Evolutionary conservation across 2,113 vertebrate species (phyloP), one percentile per base, ranked within the genome.

Genomic region (Erythrocebus patas): DNA sequence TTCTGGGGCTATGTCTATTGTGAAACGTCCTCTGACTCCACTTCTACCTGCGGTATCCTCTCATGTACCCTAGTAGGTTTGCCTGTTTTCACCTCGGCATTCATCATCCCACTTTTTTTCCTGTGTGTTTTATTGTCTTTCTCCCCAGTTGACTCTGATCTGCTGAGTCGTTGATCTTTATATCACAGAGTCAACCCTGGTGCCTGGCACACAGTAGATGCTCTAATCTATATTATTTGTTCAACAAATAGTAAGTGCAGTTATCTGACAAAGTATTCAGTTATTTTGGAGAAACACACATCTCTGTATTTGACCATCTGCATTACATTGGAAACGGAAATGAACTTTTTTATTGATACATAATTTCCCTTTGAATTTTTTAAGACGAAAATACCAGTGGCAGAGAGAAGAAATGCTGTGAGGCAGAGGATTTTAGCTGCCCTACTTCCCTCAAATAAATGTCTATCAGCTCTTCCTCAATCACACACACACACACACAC

Each of bases 241-340:
- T 89, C 20, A 50, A 1, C 91, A 45, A n/a, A 2, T 25, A 43
- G 14, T 68, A 55, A 64, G 32, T 80, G 48, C 8, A 59, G 3
- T 66, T 73, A 72, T 59, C 55, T 66, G 32, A 25, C 72, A 59
- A 59, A 90, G 20, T 43, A 16, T 45, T 80, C 13, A 35, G 25
- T 30, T 72, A 78, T 32, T 61, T n/a, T 72, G 23, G 43, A 95
- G 55, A 95, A 85, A 79, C 9, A 8, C 12, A 2, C 5, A 57
- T 78, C 66, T 91, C 13, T 91, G n/a, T 59, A 10, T 87, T 55
- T 93, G 30, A 75, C 27, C 4, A 14, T 86, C 35, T 48, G 40
- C 11, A 30, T 72, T 96, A 57, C 72, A 52, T 5, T 94, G 52
- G 23, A 93, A 95, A 84, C 3, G 8, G 43, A 95, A 90, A 32